phyloP scores from a whole-genome alignment of 2,113 vertebrate genomes.

The Nanorana parkeri region DNA sequence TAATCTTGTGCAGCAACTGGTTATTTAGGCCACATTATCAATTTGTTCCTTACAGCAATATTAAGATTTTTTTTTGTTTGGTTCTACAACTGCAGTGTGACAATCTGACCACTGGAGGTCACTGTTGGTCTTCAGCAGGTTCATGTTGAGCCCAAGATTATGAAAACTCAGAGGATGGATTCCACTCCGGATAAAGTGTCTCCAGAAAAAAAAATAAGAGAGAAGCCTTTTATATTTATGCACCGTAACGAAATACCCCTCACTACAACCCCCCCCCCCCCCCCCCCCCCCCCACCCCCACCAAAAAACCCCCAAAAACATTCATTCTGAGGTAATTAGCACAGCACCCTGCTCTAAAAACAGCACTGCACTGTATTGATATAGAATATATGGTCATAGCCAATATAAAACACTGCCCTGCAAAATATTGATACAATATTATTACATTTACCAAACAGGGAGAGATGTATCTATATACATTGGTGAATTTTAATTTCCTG shows the following conservation, averaged over 20 bases:
- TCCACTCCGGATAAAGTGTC: conserved; percentile 43
- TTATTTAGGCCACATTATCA: background rate
- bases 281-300: too few species aligned
- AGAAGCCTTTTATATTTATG: conserved; percentile 14
- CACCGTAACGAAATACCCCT: background rate
- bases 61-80: background rate
- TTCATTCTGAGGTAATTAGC: background rate
- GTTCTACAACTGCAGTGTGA: background rate
- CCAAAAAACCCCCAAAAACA: background rate
- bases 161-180: conserved; percentile 13
- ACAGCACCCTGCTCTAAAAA: background rate
- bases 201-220: conserved; percentile 6
- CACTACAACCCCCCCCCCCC: too few species aligned
- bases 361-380: background rate
- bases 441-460: background rate
- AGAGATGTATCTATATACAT: too few species aligned
- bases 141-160: background rate
- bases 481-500: background rate
- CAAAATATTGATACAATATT: background rate
- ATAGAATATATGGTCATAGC: background rate
- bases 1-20: background rate
- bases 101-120: conserved; percentile 32
- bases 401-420: background rate
- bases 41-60: background rate
- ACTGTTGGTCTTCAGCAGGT: conserved; percentile 30